Evolutionary conservation across 2,888 invertebrate genomes (phyloP), one percentile per base, ranked within the genome.

Genomic region (Phasia obesa): DNA sequence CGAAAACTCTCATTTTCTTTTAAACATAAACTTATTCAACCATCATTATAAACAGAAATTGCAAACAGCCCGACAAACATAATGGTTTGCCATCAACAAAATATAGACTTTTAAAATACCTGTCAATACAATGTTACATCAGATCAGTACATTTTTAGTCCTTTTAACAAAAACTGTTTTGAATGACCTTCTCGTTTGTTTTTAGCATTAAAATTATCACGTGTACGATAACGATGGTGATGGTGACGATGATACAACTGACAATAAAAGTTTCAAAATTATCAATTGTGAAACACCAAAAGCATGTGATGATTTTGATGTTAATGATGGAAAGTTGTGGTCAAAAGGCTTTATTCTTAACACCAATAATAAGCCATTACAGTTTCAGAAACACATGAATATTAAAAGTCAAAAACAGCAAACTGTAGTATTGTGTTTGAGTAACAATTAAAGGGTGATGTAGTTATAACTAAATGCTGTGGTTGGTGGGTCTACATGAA

Each of bases 401-500:
- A 44, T 62, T 15, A 49, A 4, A 44, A 44, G 17, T 17, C n/a
- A 44, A n/a, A 38, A 4, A n/a, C 44, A 4, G 15, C 21, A 25
- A 19, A 19, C n/a, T n/a, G n/a, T n/a, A 47, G 27, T 11, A 62
- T 59, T 64, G 11, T 70, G 59, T 42, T 59, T 31, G 35, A 15
- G 9, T 6, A 31, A 38, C 7, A 42, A 42, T 55, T 53, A 35
- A 6, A 38, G 31, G 11, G 17, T 65, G 64, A 13, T 74, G 80
- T 69, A 62, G 11, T 2, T 11, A 31, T 59, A 53, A 74, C 60
- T 27, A 38, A 77, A 71, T 65, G 31, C 11, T 60, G 25, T 25
- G 51, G 23, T 19, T 42, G 27, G n/a, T 47, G 17, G 31, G 51
- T 60, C 65, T 53, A 83, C 82, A 83, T 65, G 78, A 75, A 83